These are phyloP conservation scores for Eulemur rufifrons DNA, from an alignment of 2,113 vertebrate genomes.

Conservation along the genomic window DNA sequence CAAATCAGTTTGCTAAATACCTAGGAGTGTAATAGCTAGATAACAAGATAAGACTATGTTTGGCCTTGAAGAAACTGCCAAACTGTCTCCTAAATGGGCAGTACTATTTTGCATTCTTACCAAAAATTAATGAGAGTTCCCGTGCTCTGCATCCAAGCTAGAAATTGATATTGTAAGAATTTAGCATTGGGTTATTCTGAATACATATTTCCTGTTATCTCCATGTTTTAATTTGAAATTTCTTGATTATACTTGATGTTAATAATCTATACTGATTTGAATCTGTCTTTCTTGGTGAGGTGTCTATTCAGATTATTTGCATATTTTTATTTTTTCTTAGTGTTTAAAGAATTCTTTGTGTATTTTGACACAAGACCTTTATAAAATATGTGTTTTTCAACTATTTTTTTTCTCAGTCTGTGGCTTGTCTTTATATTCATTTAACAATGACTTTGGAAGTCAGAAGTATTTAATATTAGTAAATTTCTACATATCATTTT, in stretches of 20 bases:
- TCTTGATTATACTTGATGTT: neutral
- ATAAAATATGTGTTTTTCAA: neutral
- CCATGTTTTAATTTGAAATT: neutral
- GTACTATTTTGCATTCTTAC: neutral
- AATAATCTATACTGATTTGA: neutral
- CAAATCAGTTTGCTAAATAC: neutral
- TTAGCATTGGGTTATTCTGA: neutral
- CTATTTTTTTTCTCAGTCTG: neutral
- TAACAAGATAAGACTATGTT: neutral
- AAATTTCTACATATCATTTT: neutral
- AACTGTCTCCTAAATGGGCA: neutral
- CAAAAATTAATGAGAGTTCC: neutral
- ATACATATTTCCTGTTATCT: neutral
- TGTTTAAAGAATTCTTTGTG: neutral
- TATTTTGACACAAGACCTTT: neutral
- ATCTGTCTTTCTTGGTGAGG: neutral
- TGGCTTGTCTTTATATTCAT: neutral
- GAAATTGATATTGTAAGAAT: neutral
- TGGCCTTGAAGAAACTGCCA: neutral
- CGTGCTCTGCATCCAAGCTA: neutral
- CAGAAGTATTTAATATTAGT: neutral
- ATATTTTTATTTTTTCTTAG: neutral
- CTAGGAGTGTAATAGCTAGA: neutral
- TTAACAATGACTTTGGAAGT: neutral
- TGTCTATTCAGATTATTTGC: neutral